Base-by-base conservation (phyloP, 2,888 invertebrate species). In the Aphelenchoides bicaudatus region DNA sequence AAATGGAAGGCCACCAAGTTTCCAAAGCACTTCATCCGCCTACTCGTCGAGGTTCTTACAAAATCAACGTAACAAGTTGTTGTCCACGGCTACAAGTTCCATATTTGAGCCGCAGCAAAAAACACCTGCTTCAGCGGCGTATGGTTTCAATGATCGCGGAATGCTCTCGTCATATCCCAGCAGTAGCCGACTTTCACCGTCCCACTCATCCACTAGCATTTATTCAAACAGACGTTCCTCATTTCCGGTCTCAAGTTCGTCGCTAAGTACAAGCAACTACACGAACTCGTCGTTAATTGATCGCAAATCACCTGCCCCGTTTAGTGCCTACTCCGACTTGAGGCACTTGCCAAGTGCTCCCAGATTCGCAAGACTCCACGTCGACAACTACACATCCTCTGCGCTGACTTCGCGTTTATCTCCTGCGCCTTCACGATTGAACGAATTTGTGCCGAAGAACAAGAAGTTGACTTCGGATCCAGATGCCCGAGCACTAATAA, bases 351-450 rank as follows among this genome's bases (percentile, higher is more conserved):
- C n/a, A n/a, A n/a, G n/a, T n/a, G n/a, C n/a, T n/a, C n/a, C n/a
- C n/a, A n/a, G n/a, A n/a, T n/a, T n/a, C n/a, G n/a, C n/a, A n/a
- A n/a, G n/a, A n/a, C n/a, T n/a, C n/a, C n/a, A n/a, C n/a, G n/a
- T n/a, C n/a, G n/a, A n/a, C n/a, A 25, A 43, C 23, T 43, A 38
- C 38, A 23, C 52, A 23, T 31, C 52, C 10, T 38, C 37, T 23
- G 19, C 37, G 13, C 38, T 51, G 37, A 51, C 52, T 51, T 51
- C 52, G 6, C 52, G 52, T 30, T 39, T 16, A 16, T 51, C 52
- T 8, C 52, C 52, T 23, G 52, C 52, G 3, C 37, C 31, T 4
- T 51, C 52, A 6, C 37, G 19, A 37, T 34, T 25, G 43, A 6
- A 8, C 6, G 16, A 19, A 43, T 10, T 25, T 8, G 43, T 43